Evolutionary conservation across 2,113 vertebrate genomes (phyloP).

Genomic region (Melospiza georgiana): DNA sequence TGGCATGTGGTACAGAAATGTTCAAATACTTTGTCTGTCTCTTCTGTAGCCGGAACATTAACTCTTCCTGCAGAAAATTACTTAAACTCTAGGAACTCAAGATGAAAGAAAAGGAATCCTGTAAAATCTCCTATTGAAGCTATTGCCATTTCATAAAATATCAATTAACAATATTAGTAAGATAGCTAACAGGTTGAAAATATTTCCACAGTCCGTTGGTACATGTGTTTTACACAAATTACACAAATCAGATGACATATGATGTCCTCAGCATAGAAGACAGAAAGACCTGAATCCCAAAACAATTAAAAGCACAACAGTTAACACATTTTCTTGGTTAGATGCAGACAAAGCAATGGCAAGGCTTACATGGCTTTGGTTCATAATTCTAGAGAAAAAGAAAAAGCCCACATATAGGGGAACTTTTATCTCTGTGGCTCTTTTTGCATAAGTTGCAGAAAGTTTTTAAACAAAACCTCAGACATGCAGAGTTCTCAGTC

Average conservation of each 20-base stretch:
- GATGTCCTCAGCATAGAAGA: background rate
- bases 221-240: background rate
- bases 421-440: background rate
- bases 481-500: background rate
- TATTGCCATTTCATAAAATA: background rate
- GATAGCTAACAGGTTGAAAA: background rate
- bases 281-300: background rate
- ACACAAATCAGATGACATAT: background rate
- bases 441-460: background rate
- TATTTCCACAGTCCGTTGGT: background rate
- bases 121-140: background rate
- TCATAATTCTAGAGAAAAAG: background rate
- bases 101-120: background rate
- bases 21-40: background rate
- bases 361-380: background rate
- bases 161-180: background rate
- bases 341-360: background rate
- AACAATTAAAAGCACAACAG: background rate
- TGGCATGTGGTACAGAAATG: background rate
- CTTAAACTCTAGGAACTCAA: background rate
- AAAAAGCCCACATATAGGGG: background rate
- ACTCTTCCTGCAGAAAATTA: background rate
- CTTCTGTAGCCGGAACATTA: background rate
- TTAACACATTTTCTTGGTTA: background rate
- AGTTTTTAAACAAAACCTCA: background rate